Evolutionary conservation across 1,140 invertebrate genomes (phyloP).

Genomic region (Nasonia giraulti): DNA sequence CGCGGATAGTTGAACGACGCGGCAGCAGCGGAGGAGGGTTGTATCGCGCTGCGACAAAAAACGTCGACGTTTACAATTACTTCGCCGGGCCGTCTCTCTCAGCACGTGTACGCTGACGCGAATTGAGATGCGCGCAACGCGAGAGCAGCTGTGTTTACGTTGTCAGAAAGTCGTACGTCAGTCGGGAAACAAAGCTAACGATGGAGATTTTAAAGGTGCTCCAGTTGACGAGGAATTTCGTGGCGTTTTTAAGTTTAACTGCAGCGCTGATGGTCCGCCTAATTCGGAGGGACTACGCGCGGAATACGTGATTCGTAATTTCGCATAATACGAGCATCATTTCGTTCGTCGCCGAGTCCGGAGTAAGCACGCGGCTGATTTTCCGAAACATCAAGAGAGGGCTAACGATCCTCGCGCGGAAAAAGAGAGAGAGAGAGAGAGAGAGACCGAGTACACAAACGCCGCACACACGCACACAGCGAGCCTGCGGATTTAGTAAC

Average conservation of each 20-base stretch:
- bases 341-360: too few species aligned
- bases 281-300: too few species aligned
- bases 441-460: background rate
- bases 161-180: background rate
- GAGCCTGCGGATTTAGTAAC: constrained; percentile 17
- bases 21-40: background rate
- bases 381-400: background rate
- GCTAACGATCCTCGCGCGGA: too few species aligned
- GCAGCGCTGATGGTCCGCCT: background rate
- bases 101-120: too few species aligned
- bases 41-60: background rate
- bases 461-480: background rate
- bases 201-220: background rate
- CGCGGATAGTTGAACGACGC: background rate
- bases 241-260: background rate
- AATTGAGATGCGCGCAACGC: background rate
- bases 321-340: too few species aligned
- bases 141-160: background rate
- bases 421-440: too few species aligned
- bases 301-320: background rate
- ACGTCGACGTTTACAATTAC: too few species aligned
- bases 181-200: background rate
- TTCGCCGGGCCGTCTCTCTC: too few species aligned
- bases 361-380: background rate
- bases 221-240: background rate